These are phyloP conservation scores for Synergus japonicus DNA, from an alignment of 2,888 invertebrate genomes.

Conservation along the genomic window DNA sequence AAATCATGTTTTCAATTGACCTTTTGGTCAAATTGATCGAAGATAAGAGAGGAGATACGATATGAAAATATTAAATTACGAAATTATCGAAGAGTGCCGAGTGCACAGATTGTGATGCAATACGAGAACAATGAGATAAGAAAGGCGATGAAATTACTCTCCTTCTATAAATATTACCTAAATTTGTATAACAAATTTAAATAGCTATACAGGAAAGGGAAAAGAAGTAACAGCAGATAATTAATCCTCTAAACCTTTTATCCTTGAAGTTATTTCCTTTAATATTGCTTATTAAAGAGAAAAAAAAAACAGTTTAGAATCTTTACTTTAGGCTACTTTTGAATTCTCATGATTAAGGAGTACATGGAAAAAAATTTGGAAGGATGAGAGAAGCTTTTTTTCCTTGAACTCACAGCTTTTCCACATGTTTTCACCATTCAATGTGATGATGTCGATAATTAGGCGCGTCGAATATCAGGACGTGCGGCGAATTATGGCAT, in stretches of 20 bases:
- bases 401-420: background rate
- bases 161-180: too few species aligned
- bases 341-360: background rate
- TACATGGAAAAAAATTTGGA: background rate
- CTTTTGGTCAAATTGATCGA: background rate
- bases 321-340: background rate
- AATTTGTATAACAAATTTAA: too few species aligned
- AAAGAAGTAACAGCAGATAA: too few species aligned
- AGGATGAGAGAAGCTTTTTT: background rate
- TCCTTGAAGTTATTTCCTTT: too few species aligned
- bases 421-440: background rate
- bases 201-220: too few species aligned
- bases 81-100: background rate
- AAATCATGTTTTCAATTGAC: background rate
- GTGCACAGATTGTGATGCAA: background rate
- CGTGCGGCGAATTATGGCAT: background rate
- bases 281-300: background rate
- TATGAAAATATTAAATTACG: background rate
- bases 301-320: background rate
- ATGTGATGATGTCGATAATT: background rate
- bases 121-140: background rate
- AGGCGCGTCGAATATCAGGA: conserved; percentile 11
- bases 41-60: background rate
- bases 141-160: background rate
- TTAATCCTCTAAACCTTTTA: too few species aligned